phyloP scores from a whole-genome alignment of 1,140 invertebrate species.

The Dermatophagoides farinae region DNA sequence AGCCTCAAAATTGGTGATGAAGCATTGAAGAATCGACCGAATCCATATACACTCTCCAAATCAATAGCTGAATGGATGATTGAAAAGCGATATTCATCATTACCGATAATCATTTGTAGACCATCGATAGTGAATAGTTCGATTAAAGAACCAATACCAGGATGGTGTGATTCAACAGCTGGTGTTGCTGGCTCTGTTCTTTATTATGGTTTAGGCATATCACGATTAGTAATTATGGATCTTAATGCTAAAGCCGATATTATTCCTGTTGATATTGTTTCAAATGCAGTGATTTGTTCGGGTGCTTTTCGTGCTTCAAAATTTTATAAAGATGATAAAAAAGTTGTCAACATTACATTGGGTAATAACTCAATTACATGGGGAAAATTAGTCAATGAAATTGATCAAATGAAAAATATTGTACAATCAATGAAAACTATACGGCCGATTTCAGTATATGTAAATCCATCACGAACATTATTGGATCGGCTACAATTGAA shows the following conservation, averaged over 20 bases:
- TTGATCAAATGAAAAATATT: too few species aligned
- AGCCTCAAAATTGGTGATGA: background rate
- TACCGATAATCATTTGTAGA: conserved; percentile 56
- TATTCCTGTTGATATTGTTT: conserved; percentile 75
- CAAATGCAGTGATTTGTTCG: conserved; percentile 57
- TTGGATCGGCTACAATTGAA: too few species aligned
- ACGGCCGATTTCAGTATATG: too few species aligned
- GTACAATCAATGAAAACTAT: too few species aligned
- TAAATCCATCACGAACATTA: too few species aligned
- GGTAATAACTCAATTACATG: too few species aligned
- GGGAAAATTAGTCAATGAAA: too few species aligned
- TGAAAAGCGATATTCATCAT: conserved; percentile 59
- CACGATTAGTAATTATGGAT: conserved; percentile 50
- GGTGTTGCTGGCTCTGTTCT: conserved; percentile 84
- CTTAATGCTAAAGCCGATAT: conserved; percentile 59
- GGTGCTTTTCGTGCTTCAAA: conserved; percentile 20
- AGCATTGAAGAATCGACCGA: conserved; percentile 37
- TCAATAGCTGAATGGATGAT: conserved; percentile 53
- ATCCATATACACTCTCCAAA: conserved; percentile 70
- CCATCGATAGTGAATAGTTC: conserved; percentile 80
- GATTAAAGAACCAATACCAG: conserved; percentile 59
- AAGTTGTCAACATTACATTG: too few species aligned
- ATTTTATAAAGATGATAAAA: too few species aligned
- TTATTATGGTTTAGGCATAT: conserved; percentile 65
- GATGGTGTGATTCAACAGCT: conserved; percentile 89